Base-by-base conservation (phyloP, 2,888 invertebrate species). In the Octonoba sinensis region DNA sequence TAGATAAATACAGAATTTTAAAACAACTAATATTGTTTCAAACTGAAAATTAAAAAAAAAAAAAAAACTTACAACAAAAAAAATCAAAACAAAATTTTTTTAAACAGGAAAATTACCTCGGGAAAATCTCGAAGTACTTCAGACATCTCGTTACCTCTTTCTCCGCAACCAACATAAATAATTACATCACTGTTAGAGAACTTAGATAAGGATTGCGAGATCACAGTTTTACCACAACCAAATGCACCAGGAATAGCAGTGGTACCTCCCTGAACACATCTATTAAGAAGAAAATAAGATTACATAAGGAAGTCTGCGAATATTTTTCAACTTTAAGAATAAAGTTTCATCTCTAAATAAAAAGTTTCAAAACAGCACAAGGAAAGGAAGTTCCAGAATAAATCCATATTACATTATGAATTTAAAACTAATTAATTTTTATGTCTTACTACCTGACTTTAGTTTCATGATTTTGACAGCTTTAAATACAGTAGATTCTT, bases 71-170 rank as follows among this genome's bases (percentile, higher is more conserved):
- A n/a, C n/a, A n/a, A n/a, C n/a, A 36, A 36, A 36, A 8, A 11
- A 36, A 36, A 36, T 8, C 36, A 36, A 1, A 36, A 1, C 11
- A 8, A 36, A 36, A 8, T 11, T 11, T 6, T 1, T 27, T 27
- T 6, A 36, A 36, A 1, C 8, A 11, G 16, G 46, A 67, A 51
- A 54, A 74, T 75, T 81, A 88, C 88, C 88, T 99, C 97, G 81
- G 99, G 99, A 93, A 99, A 99, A 91, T 99, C 99, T 85, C 97
- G 92, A 89, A 99, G 91, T 92, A 97, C 96, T 90, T 99, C 99
- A 87, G 99, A 97, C 99, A 99, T 99, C 92, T 99, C 99, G 91
- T 99, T 99, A 91, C 95, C 99, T 91, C 99, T 94, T 91, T 99
- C 99, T 79, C 99, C 99, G 90, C 99, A 99, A 83, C 99, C 99